Evolutionary conservation across 2,888 invertebrate species (phyloP), one percentile per base, ranked within the genome.

Genomic region (Stictocephala bisonia): DNA sequence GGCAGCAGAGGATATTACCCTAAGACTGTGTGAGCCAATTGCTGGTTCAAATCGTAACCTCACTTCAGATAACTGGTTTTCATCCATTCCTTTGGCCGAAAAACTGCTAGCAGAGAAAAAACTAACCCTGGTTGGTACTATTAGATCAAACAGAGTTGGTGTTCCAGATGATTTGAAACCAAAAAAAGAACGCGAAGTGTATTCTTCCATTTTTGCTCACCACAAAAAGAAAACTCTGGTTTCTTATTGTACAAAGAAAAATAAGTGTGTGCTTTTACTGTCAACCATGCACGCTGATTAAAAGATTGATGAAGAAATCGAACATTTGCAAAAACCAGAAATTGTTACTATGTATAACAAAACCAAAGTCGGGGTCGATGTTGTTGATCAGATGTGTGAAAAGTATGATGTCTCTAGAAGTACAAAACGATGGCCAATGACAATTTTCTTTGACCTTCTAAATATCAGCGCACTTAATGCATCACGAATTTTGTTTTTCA

Each of bases 311-410:
- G 64, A 67, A 71, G 68, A 66, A 24, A 77, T 77, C n/a, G 74
- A 71, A 24, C 75, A 77, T 13, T 76, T 78, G 7, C 71, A 71
- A 24, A 81, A 81, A 71, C 79, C 80, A n/a, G 74, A 77, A 15
- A 74, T 80, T n/a, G 78, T 79, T 9, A 64, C 77, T 11, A 77
- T 79, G 71, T 81, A 80, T 60, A 80, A 81, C 73, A 67, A 44
- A 26, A 79, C 79, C 18, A 81, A 80, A 75, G 31, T 48, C 11
- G 67, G 48, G 15, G 67, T 67, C 7, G 67, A 67, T 48, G 44
- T 48, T 44, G 18, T 67, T 9, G 67, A 67, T 27, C 67, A 67
- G 48, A 67, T 44, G 48, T 67, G 67, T 35, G 44, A n/a, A 7
- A 67, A 41, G 18, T 67, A 67, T 48, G 44, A 41, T 44, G 48